Evolutionary conservation across 2,113 vertebrate species (phyloP), one percentile per base, ranked within the genome.

Genomic region (Carassius gibelio): DNA sequence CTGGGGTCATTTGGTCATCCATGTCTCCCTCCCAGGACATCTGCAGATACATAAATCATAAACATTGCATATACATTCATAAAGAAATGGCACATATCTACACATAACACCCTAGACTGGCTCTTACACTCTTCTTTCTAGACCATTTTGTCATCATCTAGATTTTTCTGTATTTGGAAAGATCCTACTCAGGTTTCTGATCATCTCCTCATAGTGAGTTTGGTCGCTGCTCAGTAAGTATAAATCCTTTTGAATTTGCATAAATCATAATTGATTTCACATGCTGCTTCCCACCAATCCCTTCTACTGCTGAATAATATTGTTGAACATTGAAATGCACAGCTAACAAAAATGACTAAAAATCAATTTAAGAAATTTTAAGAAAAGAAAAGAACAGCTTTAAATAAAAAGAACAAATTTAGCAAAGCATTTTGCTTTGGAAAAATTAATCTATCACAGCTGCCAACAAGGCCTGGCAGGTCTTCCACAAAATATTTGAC

Each of bases 21-120:
- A 84, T 89, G 77, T 94, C 92, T 85, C 90, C 91, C 75, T 93
- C 94, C 93, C 94, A 94, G 21, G 76, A 84, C 76, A 93, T 92
- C 94, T 95, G 90, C 55, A 59, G 14, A 82, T 72, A 62, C 88
- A 45, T 72, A 87, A 45, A 26, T 88, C 17, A 89, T 76, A 78
- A 48, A 71, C 13, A 50, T 77, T 78, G 23, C 42, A 81, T 57
- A 71, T 82, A 66, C 19, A 75, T 36, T 1, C 14, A 52, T n/a
- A 36, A 80, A 48, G 26, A 62, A 84, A 64, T 13, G 62, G 34
- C 68, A 76, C 36, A 66, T 77, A 75, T 72, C 26, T 74, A 68
- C 64, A 75, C 62, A 87, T 79, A 83, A 81, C 17, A 79, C 57
- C 84, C 19, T 30, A 83, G 19, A 61, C 84, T 84, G 68, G 45